Base-by-base conservation (phyloP, 2,113 vertebrate species). In the Brienomyrus longianalis region DNA sequence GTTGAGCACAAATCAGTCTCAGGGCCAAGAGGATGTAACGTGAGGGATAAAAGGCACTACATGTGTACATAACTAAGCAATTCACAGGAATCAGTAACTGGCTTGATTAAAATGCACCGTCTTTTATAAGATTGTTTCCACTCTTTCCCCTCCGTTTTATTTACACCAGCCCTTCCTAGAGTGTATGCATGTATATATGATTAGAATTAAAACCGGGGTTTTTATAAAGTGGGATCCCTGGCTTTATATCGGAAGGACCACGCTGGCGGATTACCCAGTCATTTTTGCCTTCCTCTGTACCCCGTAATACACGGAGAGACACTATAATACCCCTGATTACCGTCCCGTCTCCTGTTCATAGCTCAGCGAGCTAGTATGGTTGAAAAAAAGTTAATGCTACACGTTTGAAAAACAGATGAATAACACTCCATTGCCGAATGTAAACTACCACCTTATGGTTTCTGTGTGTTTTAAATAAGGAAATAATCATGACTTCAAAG, bases 1-100 rank as follows among this genome's bases (percentile, higher is more conserved):
- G 95, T 95, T 80, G 94, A 95, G 95, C 95, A 95, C 95, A 96
- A 96, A 93, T 90, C 92, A 93, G 94, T 94, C 95, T 96, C 96
- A 95, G 95, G 95, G 89, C 48, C 47, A 27, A 70, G 39, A 21
- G 39, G 54, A 83, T 56, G 17, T 9, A 56, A 56, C 35, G 15
- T 23, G 50, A 83, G 94, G 93, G 94, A 92, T 23, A 91, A 84
- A 91, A 89, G 90, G 91, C 89, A 85, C 48, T 74, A 21, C 54
- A 89, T 90, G 89, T 89, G 52, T 88, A 47, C 43, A 77, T 51
- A 51, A 80, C 66, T 48, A 17, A 80, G 50, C 74, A 50, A 35
- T 48, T 74, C 11, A 21, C 70, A 89, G 27, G 13, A 52, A 59
- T 83, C 43, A 45, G 19, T 45, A 70, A 83, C 39, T 21, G 43